phyloP scores from a whole-genome alignment of 1,140 invertebrate species.

The Drosophila paulistorum region DNA sequence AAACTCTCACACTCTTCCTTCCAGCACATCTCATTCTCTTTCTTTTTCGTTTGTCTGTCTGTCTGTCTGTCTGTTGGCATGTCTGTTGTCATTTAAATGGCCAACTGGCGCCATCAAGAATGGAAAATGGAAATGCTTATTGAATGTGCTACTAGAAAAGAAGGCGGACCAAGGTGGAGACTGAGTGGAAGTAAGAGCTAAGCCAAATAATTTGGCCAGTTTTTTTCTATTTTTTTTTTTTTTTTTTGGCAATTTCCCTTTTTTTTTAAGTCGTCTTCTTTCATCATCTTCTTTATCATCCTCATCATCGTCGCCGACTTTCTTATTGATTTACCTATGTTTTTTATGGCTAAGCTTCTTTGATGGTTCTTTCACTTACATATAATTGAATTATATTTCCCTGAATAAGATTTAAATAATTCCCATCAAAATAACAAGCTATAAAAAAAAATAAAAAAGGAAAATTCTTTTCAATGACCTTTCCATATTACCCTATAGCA shows the following conservation, averaged over 20 bases:
- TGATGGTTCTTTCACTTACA: constrained; percentile 11
- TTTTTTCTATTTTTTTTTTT: neutral
- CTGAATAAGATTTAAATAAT: constrained; percentile 14
- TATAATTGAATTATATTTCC: constrained; percentile 10
- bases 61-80: neutral
- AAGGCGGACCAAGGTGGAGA: neutral
- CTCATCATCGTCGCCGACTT: neutral
- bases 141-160: neutral
- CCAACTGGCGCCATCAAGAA: constrained; percentile 9
- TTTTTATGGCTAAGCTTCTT: constrained; percentile 7
- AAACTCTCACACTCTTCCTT: constrained; percentile 15
- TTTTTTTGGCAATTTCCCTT: neutral
- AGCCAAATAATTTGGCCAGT: constrained; percentile 1
- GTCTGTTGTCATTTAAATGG: constrained; percentile 24
- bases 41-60: neutral
- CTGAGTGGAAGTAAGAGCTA: neutral
- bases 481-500: neutral
- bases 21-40: neutral
- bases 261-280: neutral
- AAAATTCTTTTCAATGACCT: constrained; percentile 8
- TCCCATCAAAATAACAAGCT: neutral
- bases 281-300: neutral
- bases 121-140: constrained; percentile 14
- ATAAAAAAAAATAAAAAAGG: neutral
- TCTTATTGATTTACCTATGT: constrained; percentile 13